Evolutionary conservation across 2,797 vertebrate genomes (phyloP).

Genomic region (Syngnathus acus): DNA sequence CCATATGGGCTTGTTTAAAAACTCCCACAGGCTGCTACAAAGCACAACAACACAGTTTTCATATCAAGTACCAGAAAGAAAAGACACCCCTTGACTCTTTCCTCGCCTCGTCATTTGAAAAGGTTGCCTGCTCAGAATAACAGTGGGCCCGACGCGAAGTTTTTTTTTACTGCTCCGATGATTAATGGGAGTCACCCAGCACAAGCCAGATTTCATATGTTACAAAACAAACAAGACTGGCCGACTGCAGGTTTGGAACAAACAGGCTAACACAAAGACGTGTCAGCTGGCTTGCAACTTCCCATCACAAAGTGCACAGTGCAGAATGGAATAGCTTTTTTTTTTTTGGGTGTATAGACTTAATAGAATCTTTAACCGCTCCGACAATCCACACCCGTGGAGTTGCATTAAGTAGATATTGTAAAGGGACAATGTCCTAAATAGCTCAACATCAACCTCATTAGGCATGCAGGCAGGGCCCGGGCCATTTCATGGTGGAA

Average conservation of each 20-base stretch:
- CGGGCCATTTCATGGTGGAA: constrained; percentile 82
- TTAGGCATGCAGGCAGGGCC: constrained; percentile 85
- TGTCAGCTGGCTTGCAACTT: constrained; percentile 24
- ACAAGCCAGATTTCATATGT: constrained; percentile 55
- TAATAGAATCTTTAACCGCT: constrained; percentile 97
- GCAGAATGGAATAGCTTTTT: constrained; percentile 78
- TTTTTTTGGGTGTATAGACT: constrained; percentile 82
- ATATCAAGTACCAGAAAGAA: constrained; percentile 70
- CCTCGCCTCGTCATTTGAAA: constrained; percentile 58
- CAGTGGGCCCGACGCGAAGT: constrained; percentile 65
- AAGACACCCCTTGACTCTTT: constrained; percentile 56
- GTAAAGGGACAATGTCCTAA: constrained; percentile 94
- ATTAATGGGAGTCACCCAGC: constrained; percentile 64
- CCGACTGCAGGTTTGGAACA: constrained; percentile 8
- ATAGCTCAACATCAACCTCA: constrained; percentile 96
- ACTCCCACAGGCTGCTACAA: constrained; percentile 76
- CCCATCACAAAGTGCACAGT: constrained; percentile 55
- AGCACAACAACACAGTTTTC: constrained; percentile 77
- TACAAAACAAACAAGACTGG: neutral
- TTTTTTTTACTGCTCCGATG: constrained; percentile 42
- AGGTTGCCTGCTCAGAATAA: constrained; percentile 70
- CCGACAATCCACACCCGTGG: constrained; percentile 93
- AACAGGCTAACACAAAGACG: constrained; percentile 22
- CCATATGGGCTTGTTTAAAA: constrained; percentile 78
- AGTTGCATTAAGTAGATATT: constrained; percentile 99